Conservation (phyloP, 2,113 vertebrate species). For the Vidua macroura region DNA sequence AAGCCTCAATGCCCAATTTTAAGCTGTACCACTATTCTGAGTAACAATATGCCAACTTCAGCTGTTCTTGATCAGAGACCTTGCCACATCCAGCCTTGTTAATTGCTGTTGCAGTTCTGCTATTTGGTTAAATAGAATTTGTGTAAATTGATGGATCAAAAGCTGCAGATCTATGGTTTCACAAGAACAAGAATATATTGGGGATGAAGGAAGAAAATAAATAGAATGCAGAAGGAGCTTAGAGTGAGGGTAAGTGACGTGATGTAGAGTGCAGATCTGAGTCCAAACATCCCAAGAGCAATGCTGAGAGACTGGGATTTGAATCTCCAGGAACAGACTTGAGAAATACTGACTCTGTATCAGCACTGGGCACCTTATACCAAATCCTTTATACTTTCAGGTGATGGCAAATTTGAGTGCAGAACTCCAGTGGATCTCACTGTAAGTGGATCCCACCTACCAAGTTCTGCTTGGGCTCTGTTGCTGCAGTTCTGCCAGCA, state of each 20-base stretch:
- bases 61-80: neutral
- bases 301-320: neutral
- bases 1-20: neutral
- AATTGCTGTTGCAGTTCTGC: neutral
- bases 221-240: neutral
- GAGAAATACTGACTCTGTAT: neutral
- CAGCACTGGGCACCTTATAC: neutral
- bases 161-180: neutral
- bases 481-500: neutral
- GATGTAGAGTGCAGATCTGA: neutral
- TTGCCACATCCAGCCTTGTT: accelerated
- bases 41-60: neutral
- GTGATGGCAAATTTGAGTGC: neutral
- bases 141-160: neutral
- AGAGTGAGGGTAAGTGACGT: neutral
- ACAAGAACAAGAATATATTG: neutral
- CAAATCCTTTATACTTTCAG: neutral
- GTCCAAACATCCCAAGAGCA: neutral
- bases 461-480: neutral
- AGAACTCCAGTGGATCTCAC: neutral
- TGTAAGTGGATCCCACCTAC: neutral
- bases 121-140: neutral
- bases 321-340: neutral
- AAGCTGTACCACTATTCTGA: neutral
- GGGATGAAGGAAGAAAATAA: neutral